phyloP scores from a whole-genome alignment of 2,888 invertebrate genomes.

The Cinara cedri region DNA sequence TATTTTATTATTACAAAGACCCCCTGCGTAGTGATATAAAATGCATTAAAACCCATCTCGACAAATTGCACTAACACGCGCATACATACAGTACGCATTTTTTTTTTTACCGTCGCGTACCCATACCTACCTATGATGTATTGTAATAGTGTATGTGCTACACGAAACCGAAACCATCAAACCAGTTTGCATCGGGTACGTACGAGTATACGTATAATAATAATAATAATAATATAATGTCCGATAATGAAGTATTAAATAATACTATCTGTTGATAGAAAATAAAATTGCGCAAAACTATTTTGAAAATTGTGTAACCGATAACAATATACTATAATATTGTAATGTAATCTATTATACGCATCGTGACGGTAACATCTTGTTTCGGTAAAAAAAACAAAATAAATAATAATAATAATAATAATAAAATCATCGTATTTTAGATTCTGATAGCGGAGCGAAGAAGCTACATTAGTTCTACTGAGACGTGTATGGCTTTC shows the following conservation, averaged over 20 bases:
- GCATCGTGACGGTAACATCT: no score
- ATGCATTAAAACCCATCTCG: slow-evolving; percentile 52
- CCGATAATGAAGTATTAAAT: not conserved
- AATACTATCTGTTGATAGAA: not conserved
- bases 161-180: slow-evolving; percentile 35
- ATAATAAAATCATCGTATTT: no score
- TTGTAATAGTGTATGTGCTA: no score
- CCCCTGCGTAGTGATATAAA: slow-evolving; percentile 51
- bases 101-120: not conserved
- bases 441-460: no score
- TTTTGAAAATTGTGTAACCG: slow-evolving; percentile 20
- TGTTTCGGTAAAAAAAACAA: no score
- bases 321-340: no score
- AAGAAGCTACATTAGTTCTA: no score
- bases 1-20: slow-evolving; percentile 23
- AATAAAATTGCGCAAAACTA: slow-evolving; percentile 38
- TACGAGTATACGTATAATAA: not conserved
- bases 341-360: not conserved
- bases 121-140: not conserved
- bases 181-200: slow-evolving; percentile 31
- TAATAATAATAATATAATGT: not conserved
- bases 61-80: slow-evolving; percentile 44
- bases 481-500: no score
- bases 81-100: not conserved
- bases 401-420: no score